phyloP scores from a whole-genome alignment of 1,140 invertebrate genomes.

The Phenacoccus solenopsis region DNA sequence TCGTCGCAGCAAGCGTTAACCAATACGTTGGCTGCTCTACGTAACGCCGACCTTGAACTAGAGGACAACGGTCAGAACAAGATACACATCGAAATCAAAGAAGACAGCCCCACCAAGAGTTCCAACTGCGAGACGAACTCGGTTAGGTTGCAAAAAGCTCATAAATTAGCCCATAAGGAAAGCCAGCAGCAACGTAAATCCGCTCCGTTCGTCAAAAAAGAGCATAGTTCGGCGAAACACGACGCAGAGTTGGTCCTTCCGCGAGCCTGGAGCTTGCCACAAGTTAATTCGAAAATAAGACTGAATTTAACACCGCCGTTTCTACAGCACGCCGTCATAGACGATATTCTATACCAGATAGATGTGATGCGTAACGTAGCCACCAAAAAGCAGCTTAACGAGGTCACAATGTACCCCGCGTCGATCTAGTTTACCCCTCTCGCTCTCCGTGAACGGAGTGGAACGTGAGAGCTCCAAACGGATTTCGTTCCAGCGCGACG shows the following conservation, averaged over 20 bases:
- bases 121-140: neutral
- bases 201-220: neutral
- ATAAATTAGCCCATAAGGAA: neutral
- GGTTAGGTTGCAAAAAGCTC: neutral
- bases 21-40: neutral
- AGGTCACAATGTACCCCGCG: neutral
- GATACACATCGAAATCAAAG: neutral
- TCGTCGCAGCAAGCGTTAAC: constrained; percentile 23
- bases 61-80: neutral
- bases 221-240: neutral
- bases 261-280: constrained; percentile 60
- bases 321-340: constrained; percentile 74
- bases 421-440: neutral
- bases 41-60: neutral
- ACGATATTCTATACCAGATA: constrained; percentile 64
- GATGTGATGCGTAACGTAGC: constrained; percentile 61
- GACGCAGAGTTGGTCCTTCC: constrained; percentile 27
- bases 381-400: neutral
- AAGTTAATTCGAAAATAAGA: constrained; percentile 33
- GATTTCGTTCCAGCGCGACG: neutral
- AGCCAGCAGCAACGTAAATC: neutral
- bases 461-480: neutral
- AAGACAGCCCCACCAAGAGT: neutral
- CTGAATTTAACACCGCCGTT: constrained; percentile 36
- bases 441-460: neutral